phyloP scores from a whole-genome alignment of 92 coral and sea anemone species.

The Zoanthus gigantus region DNA sequence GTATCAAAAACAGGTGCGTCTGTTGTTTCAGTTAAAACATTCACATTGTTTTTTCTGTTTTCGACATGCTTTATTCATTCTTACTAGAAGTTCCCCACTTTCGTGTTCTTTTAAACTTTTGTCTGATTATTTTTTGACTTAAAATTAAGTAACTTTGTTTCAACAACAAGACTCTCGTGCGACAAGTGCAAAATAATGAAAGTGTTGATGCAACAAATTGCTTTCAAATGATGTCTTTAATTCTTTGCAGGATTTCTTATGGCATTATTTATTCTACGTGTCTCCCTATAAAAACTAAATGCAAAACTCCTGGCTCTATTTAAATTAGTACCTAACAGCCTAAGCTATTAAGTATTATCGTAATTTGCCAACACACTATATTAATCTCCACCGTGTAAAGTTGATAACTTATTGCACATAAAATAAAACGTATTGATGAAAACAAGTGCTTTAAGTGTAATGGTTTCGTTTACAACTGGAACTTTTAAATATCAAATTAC shows the following conservation, averaged over 20 bases:
- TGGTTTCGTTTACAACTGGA: not conserved
- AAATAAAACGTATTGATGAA: no score
- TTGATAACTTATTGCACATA: not conserved
- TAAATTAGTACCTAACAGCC: not conserved
- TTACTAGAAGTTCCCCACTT: slow-evolving; percentile 10
- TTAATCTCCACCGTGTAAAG: not conserved
- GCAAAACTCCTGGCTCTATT: not conserved
- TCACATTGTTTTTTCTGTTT: slow-evolving; percentile 13
- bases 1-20: slow-evolving; percentile 18
- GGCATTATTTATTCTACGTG: not conserved
- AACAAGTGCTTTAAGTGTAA: not conserved
- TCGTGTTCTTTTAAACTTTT: slow-evolving; percentile 2
- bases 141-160: not conserved
- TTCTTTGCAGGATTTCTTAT: not conserved
- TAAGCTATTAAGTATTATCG: not conserved
- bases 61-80: not conserved
- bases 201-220: slow-evolving; percentile 22
- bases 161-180: not conserved
- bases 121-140: slow-evolving; percentile 21
- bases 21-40: not conserved
- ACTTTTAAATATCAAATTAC: not conserved
- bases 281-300: not conserved
- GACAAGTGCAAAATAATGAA: slow-evolving; percentile 6
- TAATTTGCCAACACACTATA: not conserved
- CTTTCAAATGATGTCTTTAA: slow-evolving; percentile 36